Base-by-base conservation (phyloP, 1,140 invertebrate genomes). In the Pantala flavescens region DNA sequence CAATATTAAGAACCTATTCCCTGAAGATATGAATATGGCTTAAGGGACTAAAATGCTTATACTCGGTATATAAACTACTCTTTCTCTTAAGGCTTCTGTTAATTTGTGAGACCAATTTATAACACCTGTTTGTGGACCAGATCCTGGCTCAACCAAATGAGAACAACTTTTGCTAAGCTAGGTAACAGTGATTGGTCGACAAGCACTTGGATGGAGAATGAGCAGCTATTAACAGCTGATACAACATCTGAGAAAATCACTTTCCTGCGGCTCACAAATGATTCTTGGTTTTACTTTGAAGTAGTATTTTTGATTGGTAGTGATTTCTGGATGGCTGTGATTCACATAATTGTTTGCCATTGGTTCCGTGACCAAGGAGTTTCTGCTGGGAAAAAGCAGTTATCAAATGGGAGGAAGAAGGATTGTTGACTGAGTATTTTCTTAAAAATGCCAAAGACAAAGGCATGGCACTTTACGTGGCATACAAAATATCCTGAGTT, bases 11-110 rank as follows among this genome's bases (percentile, higher is more conserved):
- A 63, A 63, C 49, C 49, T 63, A 63, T 63, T 63, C 49, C 49
- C 49, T 63, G 49, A 63, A 63, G 49, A 63, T 63, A 63, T 63
- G 49, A 63, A 19, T 19, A 63, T 63, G 49, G 49, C 49, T 63
- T 63, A 12, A 63, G 49, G 49, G 49, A 63, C 49, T 63, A 63
- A 63, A 63, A 16, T 63, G 14, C 49, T 63, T 63, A 63, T 16
- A 63, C 49, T 7, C 49, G 12, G 49, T 16, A 21, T 63, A 63
- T 63, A 63, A 21, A 63, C 14, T 19, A 21, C n/a, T 63, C 49
- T 63, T 19, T 21, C n/a, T 19, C n/a, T 63, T 63, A 63, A 63
- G 49, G 49, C 49, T 63, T 63, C n/a, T 12, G 14, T 63, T 63
- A 16, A 63, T 16, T 16, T 63, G 49, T 63, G 49, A 63, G 49